Base-by-base conservation (phyloP, 2,797 vertebrate genomes). In the Sylvilagus floridanus region DNA sequence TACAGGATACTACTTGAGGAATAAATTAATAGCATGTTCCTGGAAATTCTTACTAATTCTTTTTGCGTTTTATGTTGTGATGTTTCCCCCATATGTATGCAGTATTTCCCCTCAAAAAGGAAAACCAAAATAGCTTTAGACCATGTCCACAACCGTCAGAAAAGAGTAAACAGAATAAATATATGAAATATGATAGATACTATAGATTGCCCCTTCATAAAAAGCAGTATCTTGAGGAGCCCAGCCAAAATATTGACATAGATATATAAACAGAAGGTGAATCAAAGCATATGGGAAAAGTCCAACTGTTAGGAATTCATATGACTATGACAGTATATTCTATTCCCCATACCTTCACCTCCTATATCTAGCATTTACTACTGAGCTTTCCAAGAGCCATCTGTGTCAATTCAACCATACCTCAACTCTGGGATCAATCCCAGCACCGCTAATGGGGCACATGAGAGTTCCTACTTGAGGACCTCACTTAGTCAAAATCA, bases 21-120 rank as follows among this genome's bases (percentile, higher is more conserved):
- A 95, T 66, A 81, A 66, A 90, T 63, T 69, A 81, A 71, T 88
- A 93, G n/a, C n/a, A 17, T 32, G 21, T 68, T 94, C 11, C 42
- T 69, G 17, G 22, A 78, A 73, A 63, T 65, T 69, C 75, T 82
- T 12, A 37, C 37, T 76, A 60, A 14, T 78, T 69, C 42, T 47
- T 42, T 88, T 75, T 73, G 83, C 7, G 69, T 75, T 91, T 84
- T 92, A 62, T 82, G 35, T 50, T 92, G 37, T 54, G 30, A 8
- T 71, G 54, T 28, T 88, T 88, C 2, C 54, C 47, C 66, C 28
- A 63, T 50, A 73, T 42, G 11, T 26, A 89, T 2, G 57, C 2
- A 79, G 86, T 71, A 3, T 77, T 83, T 54, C 3, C 62, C 11
- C 79, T 77, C 10, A 91, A 89, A 86, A 83, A 63, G 22, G 17